Base-by-base conservation (phyloP, 2,113 vertebrate species). In the Trinectes maculatus region DNA sequence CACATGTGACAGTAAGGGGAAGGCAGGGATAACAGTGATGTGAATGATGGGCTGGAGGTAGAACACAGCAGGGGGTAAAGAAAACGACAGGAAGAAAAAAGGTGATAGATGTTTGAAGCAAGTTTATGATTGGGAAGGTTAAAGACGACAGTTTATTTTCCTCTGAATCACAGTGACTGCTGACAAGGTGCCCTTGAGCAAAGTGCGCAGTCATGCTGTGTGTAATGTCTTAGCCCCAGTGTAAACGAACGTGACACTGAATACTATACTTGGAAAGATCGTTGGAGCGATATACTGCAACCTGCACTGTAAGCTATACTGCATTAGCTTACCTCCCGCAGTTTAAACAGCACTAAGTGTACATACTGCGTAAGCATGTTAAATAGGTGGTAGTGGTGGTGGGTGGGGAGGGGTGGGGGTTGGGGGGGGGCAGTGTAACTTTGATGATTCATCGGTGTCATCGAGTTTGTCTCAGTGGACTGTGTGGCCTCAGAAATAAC, bases 391-490 rank as follows among this genome's bases (percentile, higher is more conserved):
- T 33, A 0, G 6, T n/a, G 2, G 52, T 40, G 47, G 47, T 22
- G 13, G 18, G 25, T 9, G 19, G 24, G 19, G 39, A 40, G 42
- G n/a, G 22, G 8, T 10, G 42, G 26, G 19, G n/a, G n/a, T n/a
- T n/a, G n/a, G n/a, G n/a, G n/a, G n/a, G n/a, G n/a, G n/a, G n/a
- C n/a, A 44, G 31, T 21, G 34, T 69, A 40, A 24, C 56, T 33
- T 28, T 34, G 49, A 59, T 85, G 77, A 90, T 67, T 88, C 72
- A 83, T 70, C 72, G 33, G 39, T 55, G 71, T 67, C 69, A 77
- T 75, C 31, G 36, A 43, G 63, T 82, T 82, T 5, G 36, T 70
- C 54, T 43, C 40, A 11, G 36, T 28, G 25, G 64, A 68, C 72
- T 31, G 44, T 21, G 22, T 9, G 37, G 53, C 52, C 74, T 79